Evolutionary conservation across 2,797 vertebrate genomes (phyloP), one percentile per base, ranked within the genome.

Genomic region (Periparus ater): DNA sequence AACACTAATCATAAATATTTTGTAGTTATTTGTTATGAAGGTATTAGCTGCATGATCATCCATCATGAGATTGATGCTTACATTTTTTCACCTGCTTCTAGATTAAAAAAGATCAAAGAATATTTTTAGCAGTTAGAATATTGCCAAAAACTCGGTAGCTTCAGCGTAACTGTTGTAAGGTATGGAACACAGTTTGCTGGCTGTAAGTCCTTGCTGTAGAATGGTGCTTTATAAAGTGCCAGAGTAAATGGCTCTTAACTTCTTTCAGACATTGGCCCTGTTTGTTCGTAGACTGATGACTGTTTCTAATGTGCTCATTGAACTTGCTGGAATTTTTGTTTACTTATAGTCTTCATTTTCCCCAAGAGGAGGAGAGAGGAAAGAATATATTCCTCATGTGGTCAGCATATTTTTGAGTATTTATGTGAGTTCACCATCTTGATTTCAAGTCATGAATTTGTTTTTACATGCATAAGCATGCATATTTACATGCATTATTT

Each of bases 401-500:
- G 96, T 97, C 97, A 97, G 95, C 91, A 87, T 98, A 97, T 91
- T 93, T 97, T 96, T 97, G 96, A 97, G 96, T 97, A 95, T 96
- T 97, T 98, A 96, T 97, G 97, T 98, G 97, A 97, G 91, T 97
- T 97, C 97, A 96, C 97, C 98, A 97, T 98, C 97, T 98, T 98
- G 97, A 98, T 98, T 98, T 98, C 97, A 96, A 98, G 95, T 94
- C 98, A 98, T 98, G 88, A 97, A 97, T 98, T 98, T 98, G 95
- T 98, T 98, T 98, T 98, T 98, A 98, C 98, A 98, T 97, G 96
- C 97, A 97, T 98, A 98, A 98, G 97, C 98, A 98, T 98, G 98
- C 98, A 89, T 98, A 97, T 96, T 96, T 98, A 98, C 97, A 97
- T 97, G 97, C 97, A 97, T 98, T 97, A 98, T 94, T 98, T 98